Base-by-base conservation (phyloP, 1,140 invertebrate species). In the Platorchestia sp. region DNA sequence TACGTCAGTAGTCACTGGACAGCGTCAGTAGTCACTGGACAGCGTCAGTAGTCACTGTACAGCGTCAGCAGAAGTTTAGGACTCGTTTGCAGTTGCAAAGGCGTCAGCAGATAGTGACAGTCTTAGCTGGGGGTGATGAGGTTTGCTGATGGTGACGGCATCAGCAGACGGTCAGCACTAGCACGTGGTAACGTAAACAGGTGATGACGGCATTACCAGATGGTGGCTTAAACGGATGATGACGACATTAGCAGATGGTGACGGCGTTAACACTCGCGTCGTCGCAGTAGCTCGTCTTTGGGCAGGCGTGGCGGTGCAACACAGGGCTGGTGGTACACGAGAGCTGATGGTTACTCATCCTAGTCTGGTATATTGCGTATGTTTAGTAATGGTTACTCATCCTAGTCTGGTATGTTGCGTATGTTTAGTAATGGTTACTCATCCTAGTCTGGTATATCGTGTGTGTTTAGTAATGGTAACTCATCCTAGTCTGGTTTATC, bases 261-360 rank as follows among this genome's bases (percentile, higher is more conserved):
- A 89, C 87, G 87, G n/a, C 43, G 87, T 89, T 89, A 10, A 89
- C 27, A 44, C 87, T 89, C 36, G 42, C 87, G n/a, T 89, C 87
- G 27, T 89, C 87, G 87, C 43, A 89, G 87, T 89, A 41, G 41
- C n/a, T 89, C 14, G 87, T 41, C 43, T 89, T 89, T 5, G n/a
- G 87, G 87, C 41, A 89, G 41, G 41, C 43, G 87, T 41, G 41
- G 87, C 87, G 87, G 41, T 44, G n/a, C 10, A 42, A 89, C 87
- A 36, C 87, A 44, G 87, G 87, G 87, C 87, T 89, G 87, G 36
- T 19, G 87, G 87, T 36, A 89, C 36, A 89, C 43, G 42, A 89
- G 59, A 3, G 27, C 1, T 75, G 7, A 22, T 75, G 36, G 59
- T 75, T 75, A 75, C 59, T 75, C 27, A 75, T 51, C 47, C 6